Base-by-base conservation (phyloP, 2,888 invertebrate species). In the Plagiodera versicolora region DNA sequence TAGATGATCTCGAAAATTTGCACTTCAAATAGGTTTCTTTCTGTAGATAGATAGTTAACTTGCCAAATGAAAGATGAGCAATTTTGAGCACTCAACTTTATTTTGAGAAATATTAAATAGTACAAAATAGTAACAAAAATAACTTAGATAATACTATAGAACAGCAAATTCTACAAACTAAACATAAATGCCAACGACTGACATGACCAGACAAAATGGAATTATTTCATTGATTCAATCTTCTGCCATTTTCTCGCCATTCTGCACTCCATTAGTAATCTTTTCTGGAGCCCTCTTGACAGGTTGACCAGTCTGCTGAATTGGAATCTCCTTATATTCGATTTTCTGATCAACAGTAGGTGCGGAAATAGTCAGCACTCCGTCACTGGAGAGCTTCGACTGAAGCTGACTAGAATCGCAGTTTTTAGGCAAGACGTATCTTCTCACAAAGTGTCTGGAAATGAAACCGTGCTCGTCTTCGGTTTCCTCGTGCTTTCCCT, bases 401-500 rank as follows among this genome's bases (percentile, higher is more conserved):
- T 86, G 85, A 1, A 93, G 87, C 49, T 87, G 84, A 58, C 85
- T 85, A 1, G 89, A 84, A 58, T 92, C 89, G 58, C 88, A 89
- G 0, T 88, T 89, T 70, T 89, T 86, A 0, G 93, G 93, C 53
- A 93, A 75, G 48, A 86, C 75, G 75, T 92, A 93, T 60, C 89
- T 84, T 28, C 93, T 83, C 63, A 88, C 86, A 71, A 92, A 92
- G 67, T 92, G 90, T 58, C 91, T 85, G 46, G 88, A 87, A n/a
- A 91, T 86, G 76, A 84, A 88, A 0, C 92, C 92, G 70, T 89
- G 88, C 14, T 88, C 86, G 67, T 91, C 90, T 46, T 86, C 84
- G 69, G 87, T 88, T 64, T 92, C 87, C 71, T 90, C 90, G 74
- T 90, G 92, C 75, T 88, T 91, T 0, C 89, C 92, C 76, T 92